phyloP scores from a whole-genome alignment of 1,140 invertebrate genomes.

The Drosophila ficusphila region DNA sequence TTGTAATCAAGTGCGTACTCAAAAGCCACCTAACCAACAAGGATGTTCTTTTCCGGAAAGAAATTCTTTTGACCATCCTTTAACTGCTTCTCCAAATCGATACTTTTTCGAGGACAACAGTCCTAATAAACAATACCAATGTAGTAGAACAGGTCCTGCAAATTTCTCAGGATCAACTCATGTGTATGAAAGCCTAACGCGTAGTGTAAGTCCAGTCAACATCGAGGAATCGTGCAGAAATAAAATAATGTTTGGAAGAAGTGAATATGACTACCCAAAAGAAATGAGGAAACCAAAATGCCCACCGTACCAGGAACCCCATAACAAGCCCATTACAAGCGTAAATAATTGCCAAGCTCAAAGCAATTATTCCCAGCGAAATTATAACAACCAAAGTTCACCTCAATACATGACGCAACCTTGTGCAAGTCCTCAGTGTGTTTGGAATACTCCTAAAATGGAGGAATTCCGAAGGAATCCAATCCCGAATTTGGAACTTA shows the following conservation, averaged over 20 bases:
- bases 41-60: neutral
- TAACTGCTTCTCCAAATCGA: neutral
- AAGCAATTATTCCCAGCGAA: fast-evolving
- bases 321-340: neutral
- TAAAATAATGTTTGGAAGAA: neutral
- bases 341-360: neutral
- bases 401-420: neutral
- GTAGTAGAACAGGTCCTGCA: neutral
- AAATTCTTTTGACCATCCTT: too few species aligned
- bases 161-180: too few species aligned
- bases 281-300: neutral
- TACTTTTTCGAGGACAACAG: too few species aligned
- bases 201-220: neutral
- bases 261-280: neutral
- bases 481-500: neutral
- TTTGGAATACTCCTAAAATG: neutral
- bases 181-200: neutral
- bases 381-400: neutral
- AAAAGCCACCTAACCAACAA: neutral
- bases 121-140: too few species aligned
- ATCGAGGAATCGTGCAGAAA: neutral
- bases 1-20: neutral
- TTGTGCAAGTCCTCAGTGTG: neutral
- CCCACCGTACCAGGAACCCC: neutral
- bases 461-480: neutral